Percentiles rank a stretch among this genome's conserved stretches.
phyloP scores from a whole-genome alignment of 2,888 invertebrate genomes.

The Cremastinae sp. region DNA sequence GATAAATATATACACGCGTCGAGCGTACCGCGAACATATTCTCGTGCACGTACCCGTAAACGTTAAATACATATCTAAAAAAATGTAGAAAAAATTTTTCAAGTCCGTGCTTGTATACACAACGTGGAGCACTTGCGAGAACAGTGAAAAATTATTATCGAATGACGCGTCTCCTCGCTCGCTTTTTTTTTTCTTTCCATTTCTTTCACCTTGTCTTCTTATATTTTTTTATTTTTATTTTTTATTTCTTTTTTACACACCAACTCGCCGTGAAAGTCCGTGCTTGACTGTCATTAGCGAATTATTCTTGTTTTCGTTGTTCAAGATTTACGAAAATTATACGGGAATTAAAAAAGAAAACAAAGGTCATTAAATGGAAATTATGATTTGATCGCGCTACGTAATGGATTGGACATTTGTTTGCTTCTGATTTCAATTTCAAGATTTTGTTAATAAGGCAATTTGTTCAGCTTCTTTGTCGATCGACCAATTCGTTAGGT shows the following conservation, averaged over 20 bases:
- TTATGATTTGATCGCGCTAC: no score
- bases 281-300: not conserved
- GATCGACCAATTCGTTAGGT: no score
- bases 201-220: not conserved
- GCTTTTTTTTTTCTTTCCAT: not conserved
- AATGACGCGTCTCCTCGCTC: conserved; percentile 8
- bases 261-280: no score
- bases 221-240: conserved; percentile 15
- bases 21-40: conserved; percentile 17
- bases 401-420: no score
- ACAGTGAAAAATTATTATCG: conserved; percentile 24
- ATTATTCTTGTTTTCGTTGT: no score
- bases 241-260: no score
- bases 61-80: not conserved
- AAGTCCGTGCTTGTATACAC: not conserved
- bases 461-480: no score
- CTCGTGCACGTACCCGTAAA: conserved; percentile 12
- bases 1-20: conserved; percentile 41
- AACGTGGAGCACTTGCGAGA: not conserved
- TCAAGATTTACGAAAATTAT: no score
- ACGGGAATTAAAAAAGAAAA: no score
- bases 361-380: no score
- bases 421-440: no score
- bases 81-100: not conserved
- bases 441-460: no score